Conservation (phyloP, 2,888 invertebrate species). For the Pachydiplax longipennis region DNA sequence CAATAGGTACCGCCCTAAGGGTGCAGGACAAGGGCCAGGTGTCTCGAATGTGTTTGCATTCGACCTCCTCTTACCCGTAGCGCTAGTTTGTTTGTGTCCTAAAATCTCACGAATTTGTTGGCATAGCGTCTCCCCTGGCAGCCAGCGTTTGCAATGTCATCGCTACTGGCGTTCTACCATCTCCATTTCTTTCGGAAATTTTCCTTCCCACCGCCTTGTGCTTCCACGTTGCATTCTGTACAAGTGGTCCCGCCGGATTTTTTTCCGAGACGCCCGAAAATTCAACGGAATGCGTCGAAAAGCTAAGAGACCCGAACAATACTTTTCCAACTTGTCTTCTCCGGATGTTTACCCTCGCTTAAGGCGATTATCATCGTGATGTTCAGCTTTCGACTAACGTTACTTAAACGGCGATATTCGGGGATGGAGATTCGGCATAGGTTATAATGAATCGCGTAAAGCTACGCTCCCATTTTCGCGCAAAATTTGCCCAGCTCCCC, state of each 20-base stretch:
- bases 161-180: background rate
- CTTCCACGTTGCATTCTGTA: background rate
- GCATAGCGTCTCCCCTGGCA: background rate
- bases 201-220: background rate
- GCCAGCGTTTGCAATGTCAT: background rate
- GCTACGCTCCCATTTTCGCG: too few relatives aligned
- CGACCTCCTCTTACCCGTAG: background rate
- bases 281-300: background rate
- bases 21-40: slow-evolving; percentile 9
- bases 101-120: background rate
- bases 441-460: too few relatives aligned
- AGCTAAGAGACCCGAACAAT: too few relatives aligned
- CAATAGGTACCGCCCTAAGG: background rate
- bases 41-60: slow-evolving; percentile 6
- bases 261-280: background rate
- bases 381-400: too few relatives aligned
- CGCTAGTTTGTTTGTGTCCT: background rate
- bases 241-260: background rate
- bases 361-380: too few relatives aligned
- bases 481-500: too few relatives aligned
- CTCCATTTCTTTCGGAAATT: background rate
- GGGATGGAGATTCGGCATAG: too few relatives aligned
- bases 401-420: too few relatives aligned
- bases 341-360: too few relatives aligned
- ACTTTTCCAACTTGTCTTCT: too few relatives aligned